Conservation (phyloP, 2,113 vertebrate species). For the Pholis gunnellus region DNA sequence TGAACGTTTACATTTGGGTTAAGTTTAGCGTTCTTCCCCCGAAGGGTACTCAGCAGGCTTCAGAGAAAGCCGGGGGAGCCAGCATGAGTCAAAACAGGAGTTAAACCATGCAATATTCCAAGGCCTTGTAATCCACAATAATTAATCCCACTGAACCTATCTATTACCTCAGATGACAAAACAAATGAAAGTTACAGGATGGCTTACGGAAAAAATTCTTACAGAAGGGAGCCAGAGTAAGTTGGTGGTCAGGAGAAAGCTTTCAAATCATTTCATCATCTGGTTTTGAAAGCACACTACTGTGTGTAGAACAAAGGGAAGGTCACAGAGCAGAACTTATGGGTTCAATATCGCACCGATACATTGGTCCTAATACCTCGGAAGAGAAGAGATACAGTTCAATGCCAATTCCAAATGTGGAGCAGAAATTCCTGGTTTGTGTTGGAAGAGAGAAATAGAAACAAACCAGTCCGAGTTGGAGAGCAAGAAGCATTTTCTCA, state of each 20-base stretch:
- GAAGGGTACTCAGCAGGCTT: slow-evolving; percentile 36
- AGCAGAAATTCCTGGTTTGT: slow-evolving; percentile 48
- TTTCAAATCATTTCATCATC: slow-evolving; percentile 28
- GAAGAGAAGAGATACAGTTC: slow-evolving; percentile 14
- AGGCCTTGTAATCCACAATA: slow-evolving; percentile 15
- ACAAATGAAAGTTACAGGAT: slow-evolving; percentile 6
- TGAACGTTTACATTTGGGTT: slow-evolving; percentile 70
- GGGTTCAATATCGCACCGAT: slow-evolving; percentile 31
- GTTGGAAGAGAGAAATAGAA: slow-evolving; percentile 48
- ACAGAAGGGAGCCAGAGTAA: background rate
- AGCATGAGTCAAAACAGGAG: slow-evolving; percentile 33
- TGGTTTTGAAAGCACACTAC: slow-evolving; percentile 33
- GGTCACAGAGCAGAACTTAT: slow-evolving; percentile 2
- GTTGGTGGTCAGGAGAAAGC: slow-evolving; percentile 33
- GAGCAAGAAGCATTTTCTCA: slow-evolving; percentile 34
- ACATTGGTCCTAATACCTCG: slow-evolving; percentile 30
- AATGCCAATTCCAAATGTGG: slow-evolving; percentile 39
- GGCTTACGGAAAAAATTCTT: background rate
- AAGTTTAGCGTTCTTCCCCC: slow-evolving; percentile 58
- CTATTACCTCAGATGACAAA: slow-evolving; percentile 23
- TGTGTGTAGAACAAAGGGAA: slow-evolving; percentile 15
- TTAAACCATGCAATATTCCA: slow-evolving; percentile 22
- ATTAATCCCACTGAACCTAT: slow-evolving; percentile 48
- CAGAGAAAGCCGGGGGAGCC: slow-evolving; percentile 18
- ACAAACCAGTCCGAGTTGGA: slow-evolving; percentile 38